Evolutionary conservation across 23 tunicate genomes (phyloP), one percentile per base, ranked within the genome.

Genomic region (Trididemnum nubilum): DNA sequence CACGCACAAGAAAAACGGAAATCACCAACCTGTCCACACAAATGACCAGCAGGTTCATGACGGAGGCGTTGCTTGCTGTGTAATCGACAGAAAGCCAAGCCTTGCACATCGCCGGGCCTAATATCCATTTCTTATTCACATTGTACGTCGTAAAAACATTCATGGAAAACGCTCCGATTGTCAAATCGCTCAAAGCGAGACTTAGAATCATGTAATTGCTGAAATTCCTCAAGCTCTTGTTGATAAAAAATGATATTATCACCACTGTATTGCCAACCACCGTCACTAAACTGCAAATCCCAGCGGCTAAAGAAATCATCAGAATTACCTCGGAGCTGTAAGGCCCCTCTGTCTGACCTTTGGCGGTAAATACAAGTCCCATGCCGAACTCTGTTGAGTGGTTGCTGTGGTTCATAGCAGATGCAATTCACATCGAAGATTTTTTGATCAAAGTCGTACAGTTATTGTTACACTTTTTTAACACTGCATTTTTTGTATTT

Each of bases 81-180:
- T 92, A 92, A 38, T 92, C 97, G 21, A 92, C 97, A 0, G 89
- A 58, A 2, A 92, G 77, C 97, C 97, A 92, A 22, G 89, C 85
- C 78, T 92, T 92, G 81, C 97, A 92, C 97, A 92, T 92, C 23
- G 49, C 85, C 28, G 66, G 51, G 12, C 97, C 97, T 28, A 92
- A 52, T 1, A 80, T 92, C 97, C 97, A 92, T 28, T 39, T 57
- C 25, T 78, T 39, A 33, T 82, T 66, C 54, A 92, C 89, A 40
- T 87, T 92, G 85, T 92, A 86, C 23, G 80, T 84, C 54, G 85
- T 82, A 30, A 65, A 92, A 3, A 92, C 90, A 36, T 92, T 92
- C 97, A 92, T 92, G 21, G 97, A 92, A 78, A 92, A 92, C 1
- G 86, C 79, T 7, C 97, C 97, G 24, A 92, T 87, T 29, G 90